phyloP scores from a whole-genome alignment of 2,888 invertebrate species.

The Acleris literana region DNA sequence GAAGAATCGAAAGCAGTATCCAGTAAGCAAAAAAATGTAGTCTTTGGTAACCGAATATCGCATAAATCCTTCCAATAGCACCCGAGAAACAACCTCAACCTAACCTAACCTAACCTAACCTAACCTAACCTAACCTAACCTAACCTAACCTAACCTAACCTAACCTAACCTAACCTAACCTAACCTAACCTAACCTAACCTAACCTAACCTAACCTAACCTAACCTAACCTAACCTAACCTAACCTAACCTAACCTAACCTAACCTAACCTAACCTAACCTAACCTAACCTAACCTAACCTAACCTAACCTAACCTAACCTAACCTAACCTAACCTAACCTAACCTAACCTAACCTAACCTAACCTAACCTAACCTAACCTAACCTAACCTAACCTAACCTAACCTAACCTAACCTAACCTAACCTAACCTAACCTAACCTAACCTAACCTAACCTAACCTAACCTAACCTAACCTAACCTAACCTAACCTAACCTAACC shows the following conservation, averaged over 20 bases:
- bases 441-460: slow-evolving; percentile 37
- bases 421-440: slow-evolving; percentile 37
- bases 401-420: slow-evolving; percentile 39
- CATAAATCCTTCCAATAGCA: too few species aligned
- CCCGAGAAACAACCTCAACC: too few species aligned
- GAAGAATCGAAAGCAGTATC: too few species aligned
- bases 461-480: too few species aligned
- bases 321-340: slow-evolving; percentile 40
- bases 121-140: slow-evolving; percentile 37
- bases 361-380: slow-evolving; percentile 39
- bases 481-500: too few species aligned
- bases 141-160: slow-evolving; percentile 40
- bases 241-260: slow-evolving; percentile 43
- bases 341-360: slow-evolving; percentile 42
- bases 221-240: slow-evolving; percentile 41
- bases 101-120: slow-evolving; percentile 40
- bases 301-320: slow-evolving; percentile 37
- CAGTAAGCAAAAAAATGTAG: too few species aligned
- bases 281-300: slow-evolving; percentile 38
- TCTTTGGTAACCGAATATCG: too few species aligned
- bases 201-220: slow-evolving; percentile 38
- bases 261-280: slow-evolving; percentile 44
- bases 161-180: slow-evolving; percentile 40
- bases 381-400: slow-evolving; percentile 43
- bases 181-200: slow-evolving; percentile 40